Base-by-base conservation (phyloP, 1,140 invertebrate genomes). In the Hirudo medicinalis region DNA sequence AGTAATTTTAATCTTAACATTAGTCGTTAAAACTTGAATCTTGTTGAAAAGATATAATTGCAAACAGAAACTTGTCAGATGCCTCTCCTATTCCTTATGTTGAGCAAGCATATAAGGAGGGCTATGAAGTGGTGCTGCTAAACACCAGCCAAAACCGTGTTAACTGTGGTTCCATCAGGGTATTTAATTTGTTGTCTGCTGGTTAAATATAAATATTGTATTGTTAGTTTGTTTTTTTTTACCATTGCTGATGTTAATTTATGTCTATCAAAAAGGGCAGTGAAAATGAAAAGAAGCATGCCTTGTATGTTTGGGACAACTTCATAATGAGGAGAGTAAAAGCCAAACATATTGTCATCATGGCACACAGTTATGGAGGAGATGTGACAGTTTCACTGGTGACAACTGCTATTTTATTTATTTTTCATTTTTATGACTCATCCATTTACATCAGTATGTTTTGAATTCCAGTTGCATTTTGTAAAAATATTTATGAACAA, bases 321-420 rank as follows among this genome's bases (percentile, higher is more conserved):
- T 87, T 89, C 75, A 83, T 90, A 20, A 75, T 81, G 74, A 76
- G 79, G 27, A 73, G 75, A 43, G 81, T 84, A 0, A 84, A 85
- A 54, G 86, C 87, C 0, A 83, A 86, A 71, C 81, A 86, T 71
- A 85, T 90, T 74, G 86, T 86, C 0, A 86, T 91, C 73, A 85
- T 91, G 13, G 89, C 87, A 0, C 89, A 91, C 75, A 90, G 89
- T 78, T 90, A 87, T 78, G 89, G 89, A 19, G 89, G 88, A 2
- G 82, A 86, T 49, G 83, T 88, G 25, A 85, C 85, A 6, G 79
- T 87, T 0, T 78, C 86, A 69, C 78, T 90, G 80, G 88, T 88
- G 5, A 29, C 43, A 67, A 19, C 22, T 20, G n/a, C 13, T 3
- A 2, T 22, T n/a, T 2, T 6, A 67, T 67, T 32, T 25, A 13